Conservation (phyloP, 2,888 invertebrate species). For the Teleiodes luculella region DNA sequence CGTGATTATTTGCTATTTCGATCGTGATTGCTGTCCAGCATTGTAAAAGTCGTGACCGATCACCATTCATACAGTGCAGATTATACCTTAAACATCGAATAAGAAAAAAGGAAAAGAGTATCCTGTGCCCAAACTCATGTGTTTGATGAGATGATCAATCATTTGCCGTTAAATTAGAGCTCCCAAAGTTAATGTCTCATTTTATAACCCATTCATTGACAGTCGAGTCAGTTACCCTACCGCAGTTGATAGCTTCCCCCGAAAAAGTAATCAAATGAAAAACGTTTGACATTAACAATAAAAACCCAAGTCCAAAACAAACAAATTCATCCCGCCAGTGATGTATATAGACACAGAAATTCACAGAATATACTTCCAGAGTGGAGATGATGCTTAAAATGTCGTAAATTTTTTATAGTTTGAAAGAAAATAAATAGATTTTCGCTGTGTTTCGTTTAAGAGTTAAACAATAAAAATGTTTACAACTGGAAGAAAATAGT, state of each 20-base stretch:
- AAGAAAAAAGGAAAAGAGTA: no score
- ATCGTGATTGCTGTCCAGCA: constrained; percentile 56
- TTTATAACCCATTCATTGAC: constrained; percentile 33
- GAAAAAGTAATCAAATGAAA: constrained; percentile 37
- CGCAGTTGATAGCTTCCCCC: constrained; percentile 48
- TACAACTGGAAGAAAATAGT: constrained; percentile 59
- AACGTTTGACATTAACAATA: constrained; percentile 20
- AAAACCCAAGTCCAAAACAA: constrained; percentile 21
- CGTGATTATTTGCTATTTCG: constrained; percentile 33
- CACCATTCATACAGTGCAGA: not conserved
- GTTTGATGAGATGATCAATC: no score
- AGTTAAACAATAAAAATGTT: constrained; percentile 64
- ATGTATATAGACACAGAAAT: no score
- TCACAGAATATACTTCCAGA: constrained; percentile 39
- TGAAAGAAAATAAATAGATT: constrained; percentile 71
- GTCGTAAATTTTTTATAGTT: constrained; percentile 67
- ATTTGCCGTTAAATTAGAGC: no score
- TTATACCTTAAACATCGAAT: no score
- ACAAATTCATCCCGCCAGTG: constrained; percentile 11
- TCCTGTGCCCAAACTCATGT: no score
- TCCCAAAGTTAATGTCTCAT: constrained; percentile 46
- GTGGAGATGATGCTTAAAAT: constrained; percentile 65
- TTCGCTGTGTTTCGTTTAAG: constrained; percentile 59
- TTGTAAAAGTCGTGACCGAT: constrained; percentile 46
- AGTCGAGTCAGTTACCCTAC: constrained; percentile 45